phyloP scores from a whole-genome alignment of 2,888 invertebrate genomes.

The Teinopalpus imperialis region DNA sequence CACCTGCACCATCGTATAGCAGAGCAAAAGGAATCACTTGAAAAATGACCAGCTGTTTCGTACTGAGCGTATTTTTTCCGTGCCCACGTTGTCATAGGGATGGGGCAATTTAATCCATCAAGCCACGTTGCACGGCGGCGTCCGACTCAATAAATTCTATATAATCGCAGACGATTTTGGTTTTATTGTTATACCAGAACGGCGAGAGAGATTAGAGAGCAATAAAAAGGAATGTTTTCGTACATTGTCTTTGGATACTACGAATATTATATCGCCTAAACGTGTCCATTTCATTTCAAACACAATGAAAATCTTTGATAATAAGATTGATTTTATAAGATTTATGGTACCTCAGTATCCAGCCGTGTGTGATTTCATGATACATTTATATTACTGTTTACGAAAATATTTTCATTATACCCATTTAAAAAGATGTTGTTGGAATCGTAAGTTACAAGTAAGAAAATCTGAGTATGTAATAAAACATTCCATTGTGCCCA shows the following conservation, averaged over 20 bases:
- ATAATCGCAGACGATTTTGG: conserved; percentile 73
- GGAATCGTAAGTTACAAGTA: no score
- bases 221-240: conserved; percentile 12
- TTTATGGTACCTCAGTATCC: no score
- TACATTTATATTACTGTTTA: no score
- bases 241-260: not conserved
- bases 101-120: conserved; percentile 83
- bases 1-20: conserved; percentile 62
- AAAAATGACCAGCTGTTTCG: conserved; percentile 81
- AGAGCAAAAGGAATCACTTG: conserved; percentile 80
- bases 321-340: no score
- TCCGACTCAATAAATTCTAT: conserved; percentile 77
- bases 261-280: no score
- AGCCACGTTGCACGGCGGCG: conserved; percentile 60
- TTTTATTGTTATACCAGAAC: conserved; percentile 68
- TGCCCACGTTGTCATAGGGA: conserved; percentile 80
- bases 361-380: no score
- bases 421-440: no score
- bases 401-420: no score
- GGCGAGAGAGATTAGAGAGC: conserved; percentile 56
- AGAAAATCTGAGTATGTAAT: no score
- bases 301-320: no score
- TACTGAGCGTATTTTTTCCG: conserved; percentile 77
- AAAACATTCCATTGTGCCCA: no score
- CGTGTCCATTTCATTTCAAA: no score